Percentiles rank a stretch among this genome's conserved stretches.
Conservation (phyloP, 2,888 invertebrate species). For the Ochropacha duplaris region DNA sequence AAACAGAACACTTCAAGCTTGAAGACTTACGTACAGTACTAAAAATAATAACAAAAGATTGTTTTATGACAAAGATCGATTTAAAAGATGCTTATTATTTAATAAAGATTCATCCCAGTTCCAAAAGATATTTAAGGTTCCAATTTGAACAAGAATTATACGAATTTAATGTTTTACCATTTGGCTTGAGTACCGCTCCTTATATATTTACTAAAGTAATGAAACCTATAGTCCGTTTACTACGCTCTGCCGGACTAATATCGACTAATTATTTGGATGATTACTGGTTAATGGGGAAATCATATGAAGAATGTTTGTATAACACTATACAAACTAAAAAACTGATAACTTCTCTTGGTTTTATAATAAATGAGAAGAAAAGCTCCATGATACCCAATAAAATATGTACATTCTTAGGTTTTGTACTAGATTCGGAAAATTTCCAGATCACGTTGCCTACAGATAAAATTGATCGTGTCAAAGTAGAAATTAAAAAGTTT, state of each 20-base stretch:
- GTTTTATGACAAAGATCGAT: not conserved
- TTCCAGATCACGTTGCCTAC: conserved; percentile 10
- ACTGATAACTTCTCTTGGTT: conserved; percentile 9
- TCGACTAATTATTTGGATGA: conserved; percentile 3
- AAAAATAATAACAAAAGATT: too few relatives aligned
- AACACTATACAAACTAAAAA: not conserved
- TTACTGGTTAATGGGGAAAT: not conserved
- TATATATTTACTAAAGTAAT: too few relatives aligned
- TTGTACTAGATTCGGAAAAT: conserved; percentile 14
- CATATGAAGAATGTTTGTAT: not conserved
- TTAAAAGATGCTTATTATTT: not conserved
- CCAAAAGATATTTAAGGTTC: not conserved
- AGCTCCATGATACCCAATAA: conserved; percentile 13
- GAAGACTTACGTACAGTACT: not conserved
- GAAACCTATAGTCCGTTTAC: too few relatives aligned
- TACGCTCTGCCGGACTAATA: not conserved
- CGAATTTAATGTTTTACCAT: too few relatives aligned
- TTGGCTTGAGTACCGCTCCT: too few relatives aligned
- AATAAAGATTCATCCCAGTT: not conserved
- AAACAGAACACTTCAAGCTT: not conserved
- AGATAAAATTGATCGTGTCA: conserved; percentile 12
- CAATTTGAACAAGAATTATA: not conserved
- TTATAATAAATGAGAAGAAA: conserved; percentile 22
- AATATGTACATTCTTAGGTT: conserved; percentile 17
- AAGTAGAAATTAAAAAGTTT: not conserved